These are phyloP conservation scores for Plebejus melissa DNA, from an alignment of 2,888 invertebrate species.

Conservation along the genomic window DNA sequence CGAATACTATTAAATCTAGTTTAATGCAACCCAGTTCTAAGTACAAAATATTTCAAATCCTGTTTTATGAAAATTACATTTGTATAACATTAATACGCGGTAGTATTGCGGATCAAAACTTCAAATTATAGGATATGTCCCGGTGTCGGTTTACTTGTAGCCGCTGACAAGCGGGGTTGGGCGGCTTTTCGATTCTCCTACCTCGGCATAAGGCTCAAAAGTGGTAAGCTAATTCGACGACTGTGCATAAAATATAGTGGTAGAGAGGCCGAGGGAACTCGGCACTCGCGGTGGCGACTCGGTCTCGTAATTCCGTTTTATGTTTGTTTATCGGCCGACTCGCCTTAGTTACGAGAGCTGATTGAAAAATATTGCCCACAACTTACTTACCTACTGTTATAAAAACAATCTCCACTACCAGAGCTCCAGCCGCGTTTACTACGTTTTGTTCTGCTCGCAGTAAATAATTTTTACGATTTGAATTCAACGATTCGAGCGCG, in stretches of 20 bases:
- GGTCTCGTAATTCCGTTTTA: conserved; percentile 40
- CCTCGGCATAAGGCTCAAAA: not conserved
- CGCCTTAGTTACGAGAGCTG: conserved; percentile 47
- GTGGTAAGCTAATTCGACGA: not conserved
- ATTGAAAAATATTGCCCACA: conserved; percentile 53
- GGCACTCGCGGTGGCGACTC: conserved; percentile 25
- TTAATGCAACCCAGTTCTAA: not conserved
- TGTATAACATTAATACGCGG: conserved; percentile 32
- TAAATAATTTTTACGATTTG: conserved; percentile 26
- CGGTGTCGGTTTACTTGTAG: conserved; percentile 34
- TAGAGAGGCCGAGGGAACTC: conserved; percentile 20
- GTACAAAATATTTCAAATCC: conserved; percentile 18
- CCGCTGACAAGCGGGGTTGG: not conserved
- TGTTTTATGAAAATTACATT: conserved; percentile 25
- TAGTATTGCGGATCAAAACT: conserved; percentile 35
- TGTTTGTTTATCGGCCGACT: conserved; percentile 40
- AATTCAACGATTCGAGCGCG: conserved; percentile 8
- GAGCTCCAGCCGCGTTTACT: conserved; percentile 21
- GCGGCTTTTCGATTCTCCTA: not conserved
- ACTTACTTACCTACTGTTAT: conserved; percentile 33
- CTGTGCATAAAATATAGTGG: conserved; percentile 36
- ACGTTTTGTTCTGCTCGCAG: conserved; percentile 23
- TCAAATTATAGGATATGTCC: conserved; percentile 38
- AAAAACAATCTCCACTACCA: conserved; percentile 23
- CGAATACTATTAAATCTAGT: not conserved